Base-by-base conservation (phyloP, 2,113 vertebrate genomes). In the Dissostichus mawsoni region DNA sequence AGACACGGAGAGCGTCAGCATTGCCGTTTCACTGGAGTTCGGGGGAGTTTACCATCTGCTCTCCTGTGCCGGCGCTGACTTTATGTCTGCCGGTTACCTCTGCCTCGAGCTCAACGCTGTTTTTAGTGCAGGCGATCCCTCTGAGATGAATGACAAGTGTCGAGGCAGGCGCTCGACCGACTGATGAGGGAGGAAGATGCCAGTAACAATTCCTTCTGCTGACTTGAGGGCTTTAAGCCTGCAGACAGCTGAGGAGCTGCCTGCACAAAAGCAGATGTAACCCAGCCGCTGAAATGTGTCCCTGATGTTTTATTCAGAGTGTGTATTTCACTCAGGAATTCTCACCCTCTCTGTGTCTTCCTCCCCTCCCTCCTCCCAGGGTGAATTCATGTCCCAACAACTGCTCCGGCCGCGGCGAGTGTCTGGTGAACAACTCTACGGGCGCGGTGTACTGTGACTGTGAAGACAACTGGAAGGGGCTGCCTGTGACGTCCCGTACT, bases 381-480 rank as follows among this genome's bases (percentile, higher is more conserved):
- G 94, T 98, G 89, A 96, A 97, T 41, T 90, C 95, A 52, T 99
- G 98, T 83, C 97, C 97, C 64, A 98, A 98, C 86, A 97, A 98
- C 93, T 99, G 98, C 92, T 98, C 98, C 0, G 96, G 95, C 67
- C 95, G 75, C 0, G 98, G 98, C 23, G 95, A 96, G 78, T 99
- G 98, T 84, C 94, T 53, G 2, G 83, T 89, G 67, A 93, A 62
- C 12, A 94, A 94, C 76, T 87, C 89, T 86, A 95, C 88, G 11
- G 58, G 70, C 0, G 65, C 85, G 1, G 95, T 95, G 6, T 89
- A 92, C 17, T 99, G 98, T 12, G 94, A 96, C 18, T 99, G 98
- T 33, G 93, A 86, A 1, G 85, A 90, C 17, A 89, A 89, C 87
- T 99, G 98, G 98, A 98, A 96, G 85, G 98, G 41, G 96, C 97